Percentiles rank a stretch among this genome's conserved stretches.
These are phyloP conservation scores for Trachymyrmex cornetzi DNA, from an alignment of 1,140 invertebrate genomes.

Conservation along the genomic window DNA sequence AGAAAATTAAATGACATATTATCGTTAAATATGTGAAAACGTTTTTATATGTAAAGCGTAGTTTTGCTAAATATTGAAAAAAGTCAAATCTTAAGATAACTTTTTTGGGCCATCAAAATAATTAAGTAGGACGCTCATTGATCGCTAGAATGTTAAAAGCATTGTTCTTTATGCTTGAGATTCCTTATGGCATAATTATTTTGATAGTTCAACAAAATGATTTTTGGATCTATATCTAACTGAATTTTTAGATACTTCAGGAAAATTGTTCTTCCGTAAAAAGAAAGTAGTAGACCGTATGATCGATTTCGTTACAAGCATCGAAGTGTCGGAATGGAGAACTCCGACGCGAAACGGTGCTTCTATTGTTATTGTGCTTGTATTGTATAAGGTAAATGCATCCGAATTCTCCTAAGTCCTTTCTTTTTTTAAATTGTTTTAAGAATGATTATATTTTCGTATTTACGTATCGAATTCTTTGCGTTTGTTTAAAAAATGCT, in stretches of 20 bases:
- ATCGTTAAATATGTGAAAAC: background rate
- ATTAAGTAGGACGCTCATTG: no score
- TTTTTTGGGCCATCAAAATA: no score
- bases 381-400: background rate
- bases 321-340: constrained; percentile 21
- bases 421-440: background rate
- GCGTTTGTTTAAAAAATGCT: background rate
- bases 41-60: background rate
- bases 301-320: background rate
- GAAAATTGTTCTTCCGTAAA: background rate
- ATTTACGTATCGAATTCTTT: background rate
- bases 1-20: background rate
- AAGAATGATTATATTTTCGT: no score
- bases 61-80: no score
- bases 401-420: background rate
- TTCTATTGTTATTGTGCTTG: background rate
- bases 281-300: background rate
- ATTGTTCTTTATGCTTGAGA: no score
- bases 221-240: no score
- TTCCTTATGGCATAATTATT: no score
- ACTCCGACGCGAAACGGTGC: background rate
- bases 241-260: no score
- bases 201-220: no score
- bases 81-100: no score
- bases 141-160: no score